These are phyloP conservation scores for Gracilinanus agilis DNA, from an alignment of 2,113 vertebrate genomes.

Conservation along the genomic window DNA sequence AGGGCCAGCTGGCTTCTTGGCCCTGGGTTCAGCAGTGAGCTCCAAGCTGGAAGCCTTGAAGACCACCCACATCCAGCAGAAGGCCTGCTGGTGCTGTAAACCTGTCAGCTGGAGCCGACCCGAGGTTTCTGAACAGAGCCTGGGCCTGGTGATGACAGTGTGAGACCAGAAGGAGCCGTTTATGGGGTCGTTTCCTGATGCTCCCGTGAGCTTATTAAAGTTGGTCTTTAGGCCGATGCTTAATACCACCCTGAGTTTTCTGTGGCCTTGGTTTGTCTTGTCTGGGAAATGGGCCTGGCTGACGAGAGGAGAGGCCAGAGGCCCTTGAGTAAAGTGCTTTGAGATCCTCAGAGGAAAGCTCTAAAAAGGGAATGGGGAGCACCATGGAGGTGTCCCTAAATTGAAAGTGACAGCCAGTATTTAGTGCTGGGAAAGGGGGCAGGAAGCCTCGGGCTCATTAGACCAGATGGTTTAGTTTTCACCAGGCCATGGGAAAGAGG, in stretches of 20 bases:
- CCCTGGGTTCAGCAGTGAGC: neutral
- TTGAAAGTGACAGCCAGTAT: neutral
- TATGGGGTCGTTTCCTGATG: too few species aligned
- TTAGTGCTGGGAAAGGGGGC: neutral
- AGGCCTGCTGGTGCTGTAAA: neutral
- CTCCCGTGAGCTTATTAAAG: too few species aligned
- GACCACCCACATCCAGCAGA: neutral
- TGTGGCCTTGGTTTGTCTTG: neutral
- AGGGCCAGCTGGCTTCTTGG: neutral
- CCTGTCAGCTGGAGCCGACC: neutral
- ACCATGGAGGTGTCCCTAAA: neutral
- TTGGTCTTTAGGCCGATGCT: too few species aligned
- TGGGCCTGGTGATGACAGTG: neutral
- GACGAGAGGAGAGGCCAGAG: neutral
- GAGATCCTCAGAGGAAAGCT: neutral
- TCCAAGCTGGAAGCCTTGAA: neutral
- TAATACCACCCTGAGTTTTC: neutral
- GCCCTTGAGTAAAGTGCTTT: neutral
- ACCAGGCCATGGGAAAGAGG: neutral
- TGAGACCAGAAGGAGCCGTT: neutral
- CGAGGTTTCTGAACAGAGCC: neutral
- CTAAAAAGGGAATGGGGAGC: neutral
- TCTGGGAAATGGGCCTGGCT: neutral
- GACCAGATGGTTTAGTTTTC: neutral
- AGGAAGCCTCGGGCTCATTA: neutral